These are phyloP conservation scores for Lasioglossum figueresi DNA, from an alignment of 2,888 invertebrate genomes.

Conservation along the genomic window DNA sequence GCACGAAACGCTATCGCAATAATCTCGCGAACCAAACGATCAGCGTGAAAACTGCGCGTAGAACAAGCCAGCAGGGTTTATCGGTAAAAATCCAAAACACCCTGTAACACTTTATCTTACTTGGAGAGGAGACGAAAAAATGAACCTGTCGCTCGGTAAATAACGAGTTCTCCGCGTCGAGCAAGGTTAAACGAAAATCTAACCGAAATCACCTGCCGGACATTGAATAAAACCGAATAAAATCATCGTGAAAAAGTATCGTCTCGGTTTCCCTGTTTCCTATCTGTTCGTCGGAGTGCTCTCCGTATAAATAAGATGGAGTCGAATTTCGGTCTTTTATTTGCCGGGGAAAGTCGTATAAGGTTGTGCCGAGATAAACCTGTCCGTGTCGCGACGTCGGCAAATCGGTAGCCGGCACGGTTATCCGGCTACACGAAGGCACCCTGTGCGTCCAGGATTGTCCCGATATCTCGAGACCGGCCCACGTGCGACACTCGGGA, in stretches of 20 bases:
- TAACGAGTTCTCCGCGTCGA: neutral
- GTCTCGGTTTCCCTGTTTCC: neutral
- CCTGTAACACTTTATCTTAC: neutral
- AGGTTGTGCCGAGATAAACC: slow-evolving; percentile 53
- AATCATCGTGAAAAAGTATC: neutral
- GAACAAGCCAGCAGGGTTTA: neutral
- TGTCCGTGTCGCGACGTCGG: slow-evolving; percentile 44
- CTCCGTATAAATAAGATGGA: slow-evolving; percentile 14
- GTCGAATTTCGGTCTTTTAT: slow-evolving; percentile 40
- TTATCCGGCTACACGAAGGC: slow-evolving; percentile 63
- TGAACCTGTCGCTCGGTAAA: neutral
- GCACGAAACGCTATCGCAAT: neutral
- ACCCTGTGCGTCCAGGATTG: slow-evolving; percentile 64
- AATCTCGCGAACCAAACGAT: neutral
- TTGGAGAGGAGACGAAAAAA: neutral
- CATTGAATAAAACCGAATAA: neutral
- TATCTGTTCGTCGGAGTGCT: neutral
- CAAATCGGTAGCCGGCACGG: slow-evolving; percentile 63
- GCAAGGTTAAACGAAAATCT: slow-evolving; percentile 1
- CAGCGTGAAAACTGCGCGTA: neutral
- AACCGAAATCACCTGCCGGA: slow-evolving; percentile 6
- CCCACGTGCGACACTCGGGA: slow-evolving; percentile 76
- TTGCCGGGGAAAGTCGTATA: slow-evolving; percentile 36
- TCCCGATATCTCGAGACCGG: slow-evolving; percentile 68
- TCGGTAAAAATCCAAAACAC: neutral